A percentile compares a stretch with the other conserved stretches of the same genome.
Evolutionary conservation across 2,797 vertebrate species (phyloP).

Genomic region (Diplodus puntazzo): DNA sequence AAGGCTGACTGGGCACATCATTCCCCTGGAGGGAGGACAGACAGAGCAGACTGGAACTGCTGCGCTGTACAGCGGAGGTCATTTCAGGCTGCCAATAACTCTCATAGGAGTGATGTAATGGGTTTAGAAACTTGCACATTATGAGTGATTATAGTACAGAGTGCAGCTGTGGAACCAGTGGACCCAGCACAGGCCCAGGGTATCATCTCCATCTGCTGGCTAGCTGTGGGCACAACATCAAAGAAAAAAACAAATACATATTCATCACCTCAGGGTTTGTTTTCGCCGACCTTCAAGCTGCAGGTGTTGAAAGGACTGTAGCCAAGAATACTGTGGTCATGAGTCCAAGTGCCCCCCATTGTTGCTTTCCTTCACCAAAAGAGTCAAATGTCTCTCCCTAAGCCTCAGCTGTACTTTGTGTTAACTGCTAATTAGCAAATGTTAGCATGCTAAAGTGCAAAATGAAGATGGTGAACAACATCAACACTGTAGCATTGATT

Average conservation of each 20-base stretch:
- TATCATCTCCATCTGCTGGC: slow-evolving; percentile 73
- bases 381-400: neutral
- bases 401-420: neutral
- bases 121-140: slow-evolving; percentile 64
- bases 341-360: neutral
- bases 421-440: neutral
- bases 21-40: slow-evolving; percentile 55
- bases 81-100: slow-evolving; percentile 65
- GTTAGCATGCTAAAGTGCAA: neutral
- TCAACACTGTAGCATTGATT: neutral
- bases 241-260: neutral
- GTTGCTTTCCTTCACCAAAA: neutral
- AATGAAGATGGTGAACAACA: neutral
- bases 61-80: slow-evolving; percentile 58
- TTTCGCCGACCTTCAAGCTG: neutral
- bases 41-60: slow-evolving; percentile 40
- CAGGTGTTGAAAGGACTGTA: too few species aligned
- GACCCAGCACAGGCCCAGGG: neutral
- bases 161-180: slow-evolving; percentile 44
- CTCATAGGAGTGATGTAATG: slow-evolving; percentile 73
- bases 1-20: slow-evolving; percentile 77
- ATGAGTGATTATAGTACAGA: slow-evolving; percentile 61
- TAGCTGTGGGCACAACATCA: slow-evolving; percentile 39
- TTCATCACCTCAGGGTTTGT: neutral
- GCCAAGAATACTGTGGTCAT: neutral